Evolutionary conservation across 2,888 invertebrate species (phyloP).

Genomic region (Maniola hyperantus): DNA sequence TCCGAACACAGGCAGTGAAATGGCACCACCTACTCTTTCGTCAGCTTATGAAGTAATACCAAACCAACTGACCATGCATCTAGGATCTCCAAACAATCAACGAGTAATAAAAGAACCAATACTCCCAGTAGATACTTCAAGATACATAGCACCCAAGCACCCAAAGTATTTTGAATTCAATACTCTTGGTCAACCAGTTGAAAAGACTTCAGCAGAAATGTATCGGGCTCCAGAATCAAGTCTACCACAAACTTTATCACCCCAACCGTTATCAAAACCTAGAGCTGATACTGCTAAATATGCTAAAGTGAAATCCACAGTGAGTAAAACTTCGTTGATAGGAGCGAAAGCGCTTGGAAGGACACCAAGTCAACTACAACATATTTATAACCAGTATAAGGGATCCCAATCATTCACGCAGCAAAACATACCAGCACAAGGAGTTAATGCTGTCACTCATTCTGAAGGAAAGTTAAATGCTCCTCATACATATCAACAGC

Average conservation of each 20-base stretch:
- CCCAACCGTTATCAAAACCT: conserved; percentile 48
- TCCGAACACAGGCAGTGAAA: conserved; percentile 45
- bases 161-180: conserved; percentile 54
- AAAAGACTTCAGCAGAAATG: conserved; percentile 56
- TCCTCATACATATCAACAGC: conserved; percentile 38
- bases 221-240: conserved; percentile 50
- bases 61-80: conserved; percentile 3
- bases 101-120: conserved; percentile 58
- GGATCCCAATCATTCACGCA: conserved; percentile 69
- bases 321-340: conserved; percentile 69
- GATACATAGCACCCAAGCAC: conserved; percentile 40
- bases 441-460: conserved; percentile 47
- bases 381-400: conserved; percentile 70
- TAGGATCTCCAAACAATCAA: conserved; percentile 33
- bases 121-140: conserved; percentile 60
- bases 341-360: conserved; percentile 52
- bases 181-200: conserved; percentile 70
- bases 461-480: conserved; percentile 62
- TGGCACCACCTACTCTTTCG: conserved; percentile 39
- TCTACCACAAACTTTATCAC: conserved; percentile 65
- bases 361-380: conserved; percentile 67
- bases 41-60: conserved; percentile 44
- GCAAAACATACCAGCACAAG: conserved; percentile 53
- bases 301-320: conserved; percentile 62
- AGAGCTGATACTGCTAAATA: conserved; percentile 46